A percentile compares a stretch with the other conserved stretches of the same genome.
These are phyloP conservation scores for Philopotamus ludificatus DNA, from an alignment of 1,140 invertebrate genomes.

Conservation along the genomic window DNA sequence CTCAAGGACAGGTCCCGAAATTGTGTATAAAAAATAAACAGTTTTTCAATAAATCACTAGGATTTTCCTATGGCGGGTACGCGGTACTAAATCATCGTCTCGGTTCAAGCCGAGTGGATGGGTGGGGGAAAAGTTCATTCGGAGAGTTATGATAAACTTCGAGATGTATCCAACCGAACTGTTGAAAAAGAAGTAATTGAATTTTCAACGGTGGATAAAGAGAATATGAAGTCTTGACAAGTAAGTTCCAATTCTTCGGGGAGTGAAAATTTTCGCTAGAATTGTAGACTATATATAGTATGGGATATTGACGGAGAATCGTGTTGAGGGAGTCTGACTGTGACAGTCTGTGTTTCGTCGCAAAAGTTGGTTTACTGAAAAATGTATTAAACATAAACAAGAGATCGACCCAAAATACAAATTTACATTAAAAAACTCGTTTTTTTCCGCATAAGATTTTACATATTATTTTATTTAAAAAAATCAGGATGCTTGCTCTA, in stretches of 20 bases:
- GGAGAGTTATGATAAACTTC: conserved; percentile 37
- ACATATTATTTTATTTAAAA: too few relatives aligned
- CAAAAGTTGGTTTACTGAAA: too few relatives aligned
- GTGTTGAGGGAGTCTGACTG: neutral
- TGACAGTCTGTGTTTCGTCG: too few relatives aligned
- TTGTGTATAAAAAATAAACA: conserved; percentile 12
- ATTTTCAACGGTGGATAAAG: conserved; percentile 30
- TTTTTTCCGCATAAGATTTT: too few relatives aligned
- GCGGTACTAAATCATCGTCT: conserved; percentile 35
- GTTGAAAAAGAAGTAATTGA: conserved; percentile 39
- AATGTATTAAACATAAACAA: too few relatives aligned
- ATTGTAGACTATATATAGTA: too few relatives aligned
- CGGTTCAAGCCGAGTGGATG: conserved; percentile 20
- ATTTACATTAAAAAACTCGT: too few relatives aligned
- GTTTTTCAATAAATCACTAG: conserved; percentile 35
- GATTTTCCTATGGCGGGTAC: conserved; percentile 18
- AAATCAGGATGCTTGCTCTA: too few relatives aligned
- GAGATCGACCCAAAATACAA: too few relatives aligned
- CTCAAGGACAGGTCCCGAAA: neutral
- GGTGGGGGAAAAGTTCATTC: conserved; percentile 22
- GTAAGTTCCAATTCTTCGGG: conserved; percentile 8
- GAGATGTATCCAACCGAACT: conserved; percentile 10
- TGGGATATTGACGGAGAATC: neutral
- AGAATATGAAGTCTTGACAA: conserved; percentile 30
- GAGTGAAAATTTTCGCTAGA: too few relatives aligned